phyloP scores from a whole-genome alignment of 2,797 vertebrate genomes.

The Staurois parvus region DNA sequence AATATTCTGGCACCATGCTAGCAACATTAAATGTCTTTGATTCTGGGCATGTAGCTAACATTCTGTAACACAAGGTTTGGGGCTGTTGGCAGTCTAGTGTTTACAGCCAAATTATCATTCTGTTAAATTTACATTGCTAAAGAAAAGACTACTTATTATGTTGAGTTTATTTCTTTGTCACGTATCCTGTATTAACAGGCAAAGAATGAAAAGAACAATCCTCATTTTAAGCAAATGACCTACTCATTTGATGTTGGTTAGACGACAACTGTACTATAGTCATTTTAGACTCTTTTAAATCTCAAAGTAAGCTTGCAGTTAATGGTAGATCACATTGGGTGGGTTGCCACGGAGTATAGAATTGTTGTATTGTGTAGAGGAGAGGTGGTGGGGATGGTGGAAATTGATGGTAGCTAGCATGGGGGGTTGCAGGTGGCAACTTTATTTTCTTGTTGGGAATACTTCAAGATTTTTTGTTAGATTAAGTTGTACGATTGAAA shows the following conservation, averaged over 20 bases:
- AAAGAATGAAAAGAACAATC: neutral
- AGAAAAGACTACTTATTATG: neutral
- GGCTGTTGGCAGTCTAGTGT: neutral
- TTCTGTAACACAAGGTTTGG: constrained; percentile 2
- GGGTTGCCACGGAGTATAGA: no score
- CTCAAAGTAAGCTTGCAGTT: no score
- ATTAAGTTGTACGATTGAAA: no score
- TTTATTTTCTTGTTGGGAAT: no score
- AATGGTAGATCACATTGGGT: no score
- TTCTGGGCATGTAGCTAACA: neutral
- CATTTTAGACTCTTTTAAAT: no score
- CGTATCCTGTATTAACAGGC: neutral
- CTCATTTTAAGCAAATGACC: neutral
- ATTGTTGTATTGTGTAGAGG: no score
- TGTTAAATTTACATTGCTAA: constrained; percentile 7
- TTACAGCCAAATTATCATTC: neutral
- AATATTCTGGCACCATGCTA: constrained; percentile 8
- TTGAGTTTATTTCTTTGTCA: neutral
- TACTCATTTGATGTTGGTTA: neutral
- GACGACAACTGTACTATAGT: no score
- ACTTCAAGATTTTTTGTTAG: no score
- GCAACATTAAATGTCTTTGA: constrained; percentile 16
- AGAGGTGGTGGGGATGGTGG: no score
- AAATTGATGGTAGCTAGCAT: no score
- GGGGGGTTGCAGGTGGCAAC: no score